Base-by-base conservation (phyloP, 1,140 invertebrate species). In the Drosophila baimaii region DNA sequence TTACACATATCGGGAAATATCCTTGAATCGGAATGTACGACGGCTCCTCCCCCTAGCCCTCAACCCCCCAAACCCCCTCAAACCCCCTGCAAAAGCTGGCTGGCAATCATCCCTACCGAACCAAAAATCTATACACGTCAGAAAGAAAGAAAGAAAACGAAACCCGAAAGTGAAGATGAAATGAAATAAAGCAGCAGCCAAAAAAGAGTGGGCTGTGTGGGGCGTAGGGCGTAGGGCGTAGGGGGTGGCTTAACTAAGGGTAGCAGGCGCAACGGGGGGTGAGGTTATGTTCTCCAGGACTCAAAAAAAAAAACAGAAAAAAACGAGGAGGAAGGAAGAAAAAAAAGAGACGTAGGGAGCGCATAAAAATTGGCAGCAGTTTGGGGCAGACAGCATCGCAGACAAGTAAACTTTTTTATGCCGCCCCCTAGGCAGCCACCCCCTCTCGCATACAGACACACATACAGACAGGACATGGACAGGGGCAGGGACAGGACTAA, bases 331-430 rank as follows among this genome's bases (percentile, higher is more conserved):
- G 59, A 71, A 69, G 54, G 61, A 69, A 44, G n/a, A 56, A 23
- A 33, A 73, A 72, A 27, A 15, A 58, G 17, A 33, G 17, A 41
- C 39, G 65, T 86, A 86, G 83, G 83, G 83, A 86, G 83, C 83
- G 83, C 83, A 88, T 89, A 88, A 89, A 89, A 88, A 88, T 88
- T 88, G 80, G 84, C 84, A 89, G 84, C 77, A 89, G 83, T 89
- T 89, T 89, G 84, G 81, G 80, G 80, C 77, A 88, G 84, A 88
- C 84, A 88, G 80, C 84, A 79, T 83, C 61, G 83, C 84, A 89
- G 84, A 88, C 83, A 88, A 78, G 84, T 70, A 80, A 77, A 51
- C 61, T 66, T 81, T 73, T 55, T 65, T 43, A 33, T 55, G 59
- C 61, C 54, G 29, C 25, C 19, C 23, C 49, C 64, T 51, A 37